A percentile compares a stretch with the other conserved stretches of the same genome.
Conservation (phyloP, 2,888 invertebrate species). For the Trissolcus japonicus region DNA sequence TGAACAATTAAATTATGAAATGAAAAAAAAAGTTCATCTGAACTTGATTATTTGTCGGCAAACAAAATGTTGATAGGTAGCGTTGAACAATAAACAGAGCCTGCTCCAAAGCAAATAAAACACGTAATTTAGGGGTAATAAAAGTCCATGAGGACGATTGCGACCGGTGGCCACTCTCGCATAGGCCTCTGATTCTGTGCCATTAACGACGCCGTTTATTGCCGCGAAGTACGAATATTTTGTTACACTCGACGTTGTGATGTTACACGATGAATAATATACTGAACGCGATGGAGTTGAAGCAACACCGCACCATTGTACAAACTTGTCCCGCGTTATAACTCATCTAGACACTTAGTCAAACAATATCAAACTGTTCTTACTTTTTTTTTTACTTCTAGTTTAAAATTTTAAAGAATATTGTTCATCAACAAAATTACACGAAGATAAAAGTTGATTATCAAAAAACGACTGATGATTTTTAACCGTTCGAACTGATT, state of each 20-base stretch:
- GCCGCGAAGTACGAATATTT: slow-evolving; percentile 72
- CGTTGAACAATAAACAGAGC: slow-evolving; percentile 69
- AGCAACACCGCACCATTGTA: slow-evolving; percentile 32
- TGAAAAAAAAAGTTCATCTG: background rate
- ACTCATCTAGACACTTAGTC: slow-evolving; percentile 11
- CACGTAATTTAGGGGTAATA: slow-evolving; percentile 74
- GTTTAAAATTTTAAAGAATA: no score
- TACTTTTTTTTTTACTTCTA: no score
- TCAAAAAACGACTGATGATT: no score
- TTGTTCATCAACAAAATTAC: no score
- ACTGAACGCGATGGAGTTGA: slow-evolving; percentile 52
- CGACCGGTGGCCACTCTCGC: slow-evolving; percentile 51
- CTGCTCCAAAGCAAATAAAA: slow-evolving; percentile 71
- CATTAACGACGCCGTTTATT: slow-evolving; percentile 75
- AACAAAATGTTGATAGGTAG: slow-evolving; percentile 50
- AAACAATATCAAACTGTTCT: no score
- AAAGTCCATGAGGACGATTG: slow-evolving; percentile 65
- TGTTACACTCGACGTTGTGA: slow-evolving; percentile 64
- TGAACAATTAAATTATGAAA: background rate
- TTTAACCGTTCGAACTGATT: no score
- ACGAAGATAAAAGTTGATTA: no score
- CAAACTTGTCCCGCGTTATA: slow-evolving; percentile 25
- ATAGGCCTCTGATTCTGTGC: slow-evolving; percentile 60
- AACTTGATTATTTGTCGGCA: slow-evolving; percentile 2
- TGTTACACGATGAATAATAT: slow-evolving; percentile 53